These are phyloP conservation scores for Clostera curtula DNA, from an alignment of 2,888 invertebrate species.

Conservation along the genomic window DNA sequence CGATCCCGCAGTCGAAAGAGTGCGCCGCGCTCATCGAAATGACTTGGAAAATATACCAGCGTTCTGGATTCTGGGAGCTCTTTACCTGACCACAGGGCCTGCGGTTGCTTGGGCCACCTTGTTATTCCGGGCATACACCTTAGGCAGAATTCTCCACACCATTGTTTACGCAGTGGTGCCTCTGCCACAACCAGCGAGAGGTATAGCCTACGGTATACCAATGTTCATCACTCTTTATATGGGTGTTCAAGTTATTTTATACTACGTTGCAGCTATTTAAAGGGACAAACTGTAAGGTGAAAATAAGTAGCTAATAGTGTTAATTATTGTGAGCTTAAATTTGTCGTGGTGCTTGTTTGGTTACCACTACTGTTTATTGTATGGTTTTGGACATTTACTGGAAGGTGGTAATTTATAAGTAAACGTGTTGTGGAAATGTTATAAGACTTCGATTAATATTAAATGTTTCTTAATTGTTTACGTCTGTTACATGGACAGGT, in stretches of 20 bases:
- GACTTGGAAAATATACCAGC: constrained; percentile 83
- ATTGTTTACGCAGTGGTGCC: constrained; percentile 78
- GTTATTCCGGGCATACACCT: constrained; percentile 69
- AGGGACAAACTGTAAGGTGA: constrained; percentile 1
- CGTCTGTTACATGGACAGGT: no score
- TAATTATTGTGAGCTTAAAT: no score
- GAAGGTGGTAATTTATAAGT: no score
- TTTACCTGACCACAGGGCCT: constrained; percentile 78
- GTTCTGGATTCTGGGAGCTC: constrained; percentile 75
- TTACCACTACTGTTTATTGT: no score
- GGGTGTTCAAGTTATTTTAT: constrained; percentile 43
- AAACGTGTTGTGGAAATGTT: no score
- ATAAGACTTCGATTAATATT: no score
- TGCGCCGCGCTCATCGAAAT: constrained; percentile 78
- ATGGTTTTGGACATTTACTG: no score
- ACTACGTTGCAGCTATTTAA: constrained; percentile 36
- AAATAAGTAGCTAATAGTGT: not conserved
- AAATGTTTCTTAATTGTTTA: no score
- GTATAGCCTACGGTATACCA: constrained; percentile 41
- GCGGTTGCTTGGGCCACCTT: constrained; percentile 41
- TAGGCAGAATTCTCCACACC: constrained; percentile 75
- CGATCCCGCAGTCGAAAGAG: constrained; percentile 46
- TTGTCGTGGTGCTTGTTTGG: no score
- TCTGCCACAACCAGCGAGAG: constrained; percentile 73
- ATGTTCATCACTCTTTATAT: constrained; percentile 45